Evolutionary conservation across 2,797 vertebrate species (phyloP).

Genomic region (Echiichthys vipera): DNA sequence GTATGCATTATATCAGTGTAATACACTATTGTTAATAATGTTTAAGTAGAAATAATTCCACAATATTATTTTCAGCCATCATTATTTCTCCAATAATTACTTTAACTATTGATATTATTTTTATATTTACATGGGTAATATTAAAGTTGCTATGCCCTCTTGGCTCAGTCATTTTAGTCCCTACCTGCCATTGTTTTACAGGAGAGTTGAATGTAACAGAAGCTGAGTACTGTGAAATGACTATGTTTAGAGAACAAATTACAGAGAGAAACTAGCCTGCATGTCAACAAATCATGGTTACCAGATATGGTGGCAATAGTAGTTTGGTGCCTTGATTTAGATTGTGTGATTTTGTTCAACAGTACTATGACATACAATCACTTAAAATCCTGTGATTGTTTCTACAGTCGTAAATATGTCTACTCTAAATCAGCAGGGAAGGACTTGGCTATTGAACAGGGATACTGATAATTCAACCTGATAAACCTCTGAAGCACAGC

Average conservation of each 20-base stretch:
- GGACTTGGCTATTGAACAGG: slow-evolving; percentile 12
- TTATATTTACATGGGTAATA: background rate
- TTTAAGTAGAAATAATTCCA: background rate
- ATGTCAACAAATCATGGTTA: background rate
- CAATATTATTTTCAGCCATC: background rate
- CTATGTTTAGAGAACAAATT: background rate
- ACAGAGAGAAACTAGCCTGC: background rate
- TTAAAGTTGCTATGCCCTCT: background rate
- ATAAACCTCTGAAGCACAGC: slow-evolving; percentile 29
- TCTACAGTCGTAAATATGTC: slow-evolving; percentile 1
- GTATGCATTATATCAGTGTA: background rate
- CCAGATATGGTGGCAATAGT: background rate
- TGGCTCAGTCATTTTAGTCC: background rate
- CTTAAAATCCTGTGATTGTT: background rate
- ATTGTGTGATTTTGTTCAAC: slow-evolving; percentile 7
- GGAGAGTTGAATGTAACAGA: background rate
- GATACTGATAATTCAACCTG: slow-evolving; percentile 15
- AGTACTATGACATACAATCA: background rate
- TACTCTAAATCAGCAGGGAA: background rate
- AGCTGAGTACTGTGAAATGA: background rate
- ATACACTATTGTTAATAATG: background rate
- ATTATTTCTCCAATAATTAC: background rate
- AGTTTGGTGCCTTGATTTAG: background rate
- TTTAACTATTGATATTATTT: background rate
- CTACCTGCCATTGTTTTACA: background rate